Evolutionary conservation across 2,797 vertebrate genomes (phyloP).

Genomic region (Myripristis murdjan): DNA sequence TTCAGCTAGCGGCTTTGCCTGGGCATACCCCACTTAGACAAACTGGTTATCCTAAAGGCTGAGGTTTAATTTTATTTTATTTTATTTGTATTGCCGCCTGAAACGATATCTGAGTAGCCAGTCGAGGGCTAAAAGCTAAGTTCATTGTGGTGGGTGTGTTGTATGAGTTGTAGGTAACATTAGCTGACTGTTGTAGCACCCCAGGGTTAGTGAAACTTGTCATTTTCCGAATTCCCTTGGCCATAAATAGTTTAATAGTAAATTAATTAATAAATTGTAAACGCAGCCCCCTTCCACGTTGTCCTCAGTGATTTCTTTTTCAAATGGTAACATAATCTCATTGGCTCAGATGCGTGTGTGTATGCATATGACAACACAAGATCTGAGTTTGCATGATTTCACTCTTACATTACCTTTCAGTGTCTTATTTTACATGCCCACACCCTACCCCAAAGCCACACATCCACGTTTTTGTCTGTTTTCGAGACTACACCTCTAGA

Average conservation of each 20-base stretch:
- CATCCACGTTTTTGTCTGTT: too few relatives aligned
- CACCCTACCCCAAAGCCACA: too few relatives aligned
- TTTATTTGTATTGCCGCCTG: conserved; percentile 32
- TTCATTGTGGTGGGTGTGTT: conserved; percentile 71
- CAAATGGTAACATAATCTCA: neutral
- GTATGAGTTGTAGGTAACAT: conserved; percentile 15
- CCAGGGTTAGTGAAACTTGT: neutral
- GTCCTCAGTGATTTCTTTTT: neutral
- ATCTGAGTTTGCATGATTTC: too few relatives aligned
- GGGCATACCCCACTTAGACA: neutral
- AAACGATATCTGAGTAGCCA: conserved; percentile 36
- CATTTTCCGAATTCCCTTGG: neutral
- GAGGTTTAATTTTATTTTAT: neutral
- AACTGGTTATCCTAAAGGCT: neutral
- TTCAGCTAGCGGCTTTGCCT: conserved; percentile 1
- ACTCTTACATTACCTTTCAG: too few relatives aligned
- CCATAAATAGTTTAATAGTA: neutral
- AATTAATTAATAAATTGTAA: neutral
- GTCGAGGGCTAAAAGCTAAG: conserved; percentile 48
- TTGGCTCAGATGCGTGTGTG: too few relatives aligned
- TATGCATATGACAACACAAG: too few relatives aligned
- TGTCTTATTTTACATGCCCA: too few relatives aligned
- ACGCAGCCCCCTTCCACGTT: neutral
- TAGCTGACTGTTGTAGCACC: conserved; percentile 1
- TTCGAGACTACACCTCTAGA: too few relatives aligned